Evolutionary conservation across 2,113 vertebrate species (phyloP).

Genomic region (Vidua macroura): DNA sequence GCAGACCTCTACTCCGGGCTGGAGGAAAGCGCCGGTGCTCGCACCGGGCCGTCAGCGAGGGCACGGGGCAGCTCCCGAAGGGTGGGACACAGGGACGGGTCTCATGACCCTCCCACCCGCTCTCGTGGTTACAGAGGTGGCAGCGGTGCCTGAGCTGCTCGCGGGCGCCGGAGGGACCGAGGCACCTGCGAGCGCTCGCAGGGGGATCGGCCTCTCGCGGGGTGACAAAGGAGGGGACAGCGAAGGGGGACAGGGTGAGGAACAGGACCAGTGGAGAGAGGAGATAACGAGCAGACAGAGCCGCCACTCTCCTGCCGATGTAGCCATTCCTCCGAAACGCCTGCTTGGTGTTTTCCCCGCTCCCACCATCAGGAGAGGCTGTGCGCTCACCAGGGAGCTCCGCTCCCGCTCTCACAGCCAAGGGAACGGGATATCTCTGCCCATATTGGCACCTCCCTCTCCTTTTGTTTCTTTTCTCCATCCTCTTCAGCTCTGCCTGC

Average conservation of each 20-base stretch:
- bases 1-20: not conserved
- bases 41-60: not conserved
- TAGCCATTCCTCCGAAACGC: not conserved
- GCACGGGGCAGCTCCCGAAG: not conserved
- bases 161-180: accelerated
- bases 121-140: not conserved
- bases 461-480: not conserved
- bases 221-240: not conserved
- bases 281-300: not conserved
- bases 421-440: not conserved
- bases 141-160: not conserved
- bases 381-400: not conserved
- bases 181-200: accelerated
- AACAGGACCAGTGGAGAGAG: not conserved
- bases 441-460: not conserved
- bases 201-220: accelerated
- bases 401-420: not conserved
- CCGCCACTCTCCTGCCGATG: accelerated
- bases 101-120: not conserved
- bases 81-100: accelerated
- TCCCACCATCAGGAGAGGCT: constrained; percentile 7
- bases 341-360: not conserved
- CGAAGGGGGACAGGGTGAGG: not conserved
- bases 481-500: not conserved
- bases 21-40: not conserved